Evolutionary conservation across 2,797 vertebrate genomes (phyloP), one percentile per base, ranked within the genome.

Genomic region (Okamejei kenojei): DNA sequence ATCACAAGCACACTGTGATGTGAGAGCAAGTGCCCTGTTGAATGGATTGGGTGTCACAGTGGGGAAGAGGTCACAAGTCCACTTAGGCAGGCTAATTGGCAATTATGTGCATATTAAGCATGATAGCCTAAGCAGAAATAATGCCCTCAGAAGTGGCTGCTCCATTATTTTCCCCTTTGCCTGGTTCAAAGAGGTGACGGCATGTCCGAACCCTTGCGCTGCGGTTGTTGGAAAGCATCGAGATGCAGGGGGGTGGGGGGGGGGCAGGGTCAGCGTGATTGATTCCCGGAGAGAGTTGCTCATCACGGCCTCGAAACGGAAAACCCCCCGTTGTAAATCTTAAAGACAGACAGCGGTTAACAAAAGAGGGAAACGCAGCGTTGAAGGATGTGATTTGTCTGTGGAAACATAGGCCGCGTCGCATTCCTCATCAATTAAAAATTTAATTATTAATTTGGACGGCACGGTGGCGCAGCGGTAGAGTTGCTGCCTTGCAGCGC

Each of bases 61-160:
- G 95, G 98, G 98, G 97, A 95, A 97, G 97, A 97, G 98, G 98
- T 99, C 98, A 97, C 79, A 95, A 97, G 98, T 97, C 97, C 96
- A 95, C 96, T 95, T 96, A 95, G 95, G 97, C 94, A 94, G 97
- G 96, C 97, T 98, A 98, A 99, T 98, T 98, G 97, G 96, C 96
- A 96, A 96, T 97, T 96, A 94, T 95, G 94, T 97, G 97, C 96
- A 96, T 96, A 95, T 96, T 95, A 95, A 93, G 94, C 95, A 94
- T 95, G 94, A 94, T 94, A 94, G 94, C 93, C 94, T 90, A 93
- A 81, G 82, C 11, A 7, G 26, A 68, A 86, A 73, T 61, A 92
- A 74, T 76, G 35, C 71, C 35, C 71, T 29, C 65, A 68, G 84
- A 68, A 68, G 84, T 88, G 63, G 84, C 68, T 9, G 90, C 71